A percentile compares a stretch with the other conserved stretches of the same genome.
phyloP scores from a whole-genome alignment of 2,888 invertebrate genomes.

The Ptychoptera albimana region DNA sequence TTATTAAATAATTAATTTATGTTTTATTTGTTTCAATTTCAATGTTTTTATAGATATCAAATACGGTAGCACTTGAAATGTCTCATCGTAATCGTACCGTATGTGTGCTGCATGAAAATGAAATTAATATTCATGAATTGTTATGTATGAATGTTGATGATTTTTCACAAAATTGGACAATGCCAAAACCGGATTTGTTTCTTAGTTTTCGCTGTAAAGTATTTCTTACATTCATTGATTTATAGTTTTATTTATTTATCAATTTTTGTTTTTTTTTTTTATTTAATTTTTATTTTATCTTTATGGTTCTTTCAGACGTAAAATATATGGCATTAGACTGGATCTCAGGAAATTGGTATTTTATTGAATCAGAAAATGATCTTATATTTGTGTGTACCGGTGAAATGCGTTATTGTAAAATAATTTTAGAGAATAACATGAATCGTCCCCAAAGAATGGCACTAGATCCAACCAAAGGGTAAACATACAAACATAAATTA shows the following conservation, averaged over 20 bases:
- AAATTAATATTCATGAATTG: constrained; percentile 32
- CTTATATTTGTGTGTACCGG: constrained; percentile 55
- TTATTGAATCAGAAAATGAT: constrained; percentile 50
- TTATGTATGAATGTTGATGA: constrained; percentile 51
- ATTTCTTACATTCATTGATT: too few species aligned
- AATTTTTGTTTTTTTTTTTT: background rate
- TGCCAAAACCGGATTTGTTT: constrained; percentile 44
- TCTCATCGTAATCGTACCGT: constrained; percentile 49
- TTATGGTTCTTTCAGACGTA: constrained; percentile 33
- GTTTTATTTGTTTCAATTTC: background rate
- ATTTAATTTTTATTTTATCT: constrained; percentile 27
- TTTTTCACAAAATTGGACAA: constrained; percentile 38
- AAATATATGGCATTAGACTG: constrained; percentile 62
- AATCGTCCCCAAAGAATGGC: constrained; percentile 58
- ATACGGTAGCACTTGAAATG: constrained; percentile 41
- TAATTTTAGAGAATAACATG: constrained; percentile 48
- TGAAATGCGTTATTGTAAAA: constrained; percentile 45
- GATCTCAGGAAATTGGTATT: constrained; percentile 76
- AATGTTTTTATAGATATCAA: constrained; percentile 20
- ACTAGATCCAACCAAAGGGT: constrained; percentile 59
- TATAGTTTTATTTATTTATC: background rate
- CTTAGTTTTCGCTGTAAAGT: constrained; percentile 40
- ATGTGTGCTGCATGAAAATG: constrained; percentile 55
- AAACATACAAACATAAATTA: constrained; percentile 23
- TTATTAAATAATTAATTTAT: constrained; percentile 1